phyloP scores from a whole-genome alignment of 2,888 invertebrate genomes.

The Orchesella flavescens region DNA sequence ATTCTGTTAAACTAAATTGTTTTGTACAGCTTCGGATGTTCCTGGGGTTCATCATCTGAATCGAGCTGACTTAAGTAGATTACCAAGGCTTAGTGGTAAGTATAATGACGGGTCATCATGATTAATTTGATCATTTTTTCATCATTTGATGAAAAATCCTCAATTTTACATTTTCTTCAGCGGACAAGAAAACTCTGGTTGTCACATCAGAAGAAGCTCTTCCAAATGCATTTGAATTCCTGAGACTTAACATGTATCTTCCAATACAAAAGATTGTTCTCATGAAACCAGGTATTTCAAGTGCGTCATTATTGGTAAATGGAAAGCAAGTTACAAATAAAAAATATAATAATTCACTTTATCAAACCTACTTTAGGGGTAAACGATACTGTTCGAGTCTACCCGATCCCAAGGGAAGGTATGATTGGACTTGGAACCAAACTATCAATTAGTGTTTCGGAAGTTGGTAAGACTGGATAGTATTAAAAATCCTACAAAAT shows the following conservation, averaged over 20 bases:
- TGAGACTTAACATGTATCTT: constrained; percentile 59
- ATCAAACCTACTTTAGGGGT: constrained; percentile 1
- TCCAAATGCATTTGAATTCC: constrained; percentile 61
- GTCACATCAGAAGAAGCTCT: constrained; percentile 57
- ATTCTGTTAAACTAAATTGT: no score
- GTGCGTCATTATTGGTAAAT: neutral
- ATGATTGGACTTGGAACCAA: constrained; percentile 39
- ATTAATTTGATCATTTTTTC: no score
- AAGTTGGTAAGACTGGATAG: constrained; percentile 26
- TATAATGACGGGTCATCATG: neutral
- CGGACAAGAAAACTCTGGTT: constrained; percentile 56
- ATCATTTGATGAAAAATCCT: no score
- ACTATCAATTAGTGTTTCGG: constrained; percentile 26
- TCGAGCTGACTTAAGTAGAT: constrained; percentile 23
- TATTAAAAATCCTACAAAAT: neutral
- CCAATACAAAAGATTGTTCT: constrained; percentile 62
- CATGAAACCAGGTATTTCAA: constrained; percentile 54
- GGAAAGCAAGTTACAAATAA: neutral
- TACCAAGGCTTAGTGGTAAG: constrained; percentile 59
- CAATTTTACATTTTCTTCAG: constrained; percentile 26
- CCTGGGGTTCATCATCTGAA: neutral
- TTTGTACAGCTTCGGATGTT: neutral
- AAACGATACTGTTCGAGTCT: constrained; percentile 46
- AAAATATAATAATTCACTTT: neutral
- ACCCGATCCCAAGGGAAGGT: constrained; percentile 49